Conservation (phyloP, 2,888 invertebrate species). For the Platerodrilus igneus region DNA sequence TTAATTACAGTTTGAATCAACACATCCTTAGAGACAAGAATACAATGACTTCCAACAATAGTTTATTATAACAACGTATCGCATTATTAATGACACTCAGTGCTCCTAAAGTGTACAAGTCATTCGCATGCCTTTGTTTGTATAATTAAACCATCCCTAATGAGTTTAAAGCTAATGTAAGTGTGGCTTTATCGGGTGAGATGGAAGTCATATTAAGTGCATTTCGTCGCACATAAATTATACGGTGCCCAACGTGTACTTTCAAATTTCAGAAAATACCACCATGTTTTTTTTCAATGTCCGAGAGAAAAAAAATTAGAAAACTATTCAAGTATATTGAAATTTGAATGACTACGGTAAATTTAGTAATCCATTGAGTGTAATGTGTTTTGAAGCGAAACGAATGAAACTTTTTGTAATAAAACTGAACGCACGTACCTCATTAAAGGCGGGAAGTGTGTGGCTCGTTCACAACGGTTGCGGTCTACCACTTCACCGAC, state of each 20-base stretch:
- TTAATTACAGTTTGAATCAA: conserved; percentile 44
- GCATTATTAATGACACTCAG: conserved; percentile 43
- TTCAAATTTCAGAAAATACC: too few species aligned
- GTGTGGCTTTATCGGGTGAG: conserved; percentile 38
- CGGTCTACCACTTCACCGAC: conserved; percentile 38
- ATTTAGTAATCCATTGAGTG: conserved; percentile 3
- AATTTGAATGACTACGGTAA: neutral
- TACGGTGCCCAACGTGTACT: too few species aligned
- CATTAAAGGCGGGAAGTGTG: conserved; percentile 45
- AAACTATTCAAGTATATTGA: neutral
- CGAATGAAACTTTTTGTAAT: conserved; percentile 27
- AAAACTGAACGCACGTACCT: conserved; percentile 44
- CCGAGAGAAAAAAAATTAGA: conserved; percentile 1
- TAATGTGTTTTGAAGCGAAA: conserved; percentile 35
- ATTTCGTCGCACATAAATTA: too few species aligned
- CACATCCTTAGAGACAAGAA: conserved; percentile 46
- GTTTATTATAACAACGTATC: conserved; percentile 46
- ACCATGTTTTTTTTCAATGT: too few species aligned
- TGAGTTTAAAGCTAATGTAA: conserved; percentile 46
- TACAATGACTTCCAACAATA: conserved; percentile 45
- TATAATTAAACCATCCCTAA: conserved; percentile 42
- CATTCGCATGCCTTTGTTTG: conserved; percentile 42
- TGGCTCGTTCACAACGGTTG: conserved; percentile 42
- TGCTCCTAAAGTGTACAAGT: conserved; percentile 41
- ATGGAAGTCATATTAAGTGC: too few species aligned